phyloP scores from a whole-genome alignment of 2,888 invertebrate species.

The Drosophila peninsularis region DNA sequence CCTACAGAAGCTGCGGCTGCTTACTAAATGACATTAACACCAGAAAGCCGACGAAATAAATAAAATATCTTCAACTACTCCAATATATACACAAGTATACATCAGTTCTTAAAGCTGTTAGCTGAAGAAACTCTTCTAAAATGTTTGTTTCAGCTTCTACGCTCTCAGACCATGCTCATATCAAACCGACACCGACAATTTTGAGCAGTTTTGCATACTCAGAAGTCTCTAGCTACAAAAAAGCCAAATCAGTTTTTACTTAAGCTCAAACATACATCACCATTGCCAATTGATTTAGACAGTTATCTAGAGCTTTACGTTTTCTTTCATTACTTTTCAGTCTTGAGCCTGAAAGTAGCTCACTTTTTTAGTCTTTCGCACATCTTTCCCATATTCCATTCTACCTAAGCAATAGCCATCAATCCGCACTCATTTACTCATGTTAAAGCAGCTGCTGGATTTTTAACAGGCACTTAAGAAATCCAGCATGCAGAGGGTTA shows the following conservation, averaged over 20 bases:
- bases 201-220: too few species aligned
- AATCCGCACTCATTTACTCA: background rate
- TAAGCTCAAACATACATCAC: too few species aligned
- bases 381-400: too few species aligned
- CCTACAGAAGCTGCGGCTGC: conserved; percentile 22
- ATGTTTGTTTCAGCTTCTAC: background rate
- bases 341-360: background rate
- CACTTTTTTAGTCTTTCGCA: background rate
- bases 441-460: background rate
- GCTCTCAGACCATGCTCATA: background rate
- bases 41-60: background rate
- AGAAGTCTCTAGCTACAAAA: background rate
- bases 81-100: background rate
- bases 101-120: background rate
- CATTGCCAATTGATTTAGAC: background rate
- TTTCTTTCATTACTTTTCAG: background rate
- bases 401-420: background rate
- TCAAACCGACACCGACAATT: background rate
- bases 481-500: conserved; percentile 31
- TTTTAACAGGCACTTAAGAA: background rate
- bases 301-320: background rate
- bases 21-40: conserved; percentile 51
- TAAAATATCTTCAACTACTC: background rate
- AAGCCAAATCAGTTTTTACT: background rate
- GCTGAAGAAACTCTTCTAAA: background rate